Evolutionary conservation across 2,113 vertebrate species (phyloP).

Genomic region (Sprattus sprattus): DNA sequence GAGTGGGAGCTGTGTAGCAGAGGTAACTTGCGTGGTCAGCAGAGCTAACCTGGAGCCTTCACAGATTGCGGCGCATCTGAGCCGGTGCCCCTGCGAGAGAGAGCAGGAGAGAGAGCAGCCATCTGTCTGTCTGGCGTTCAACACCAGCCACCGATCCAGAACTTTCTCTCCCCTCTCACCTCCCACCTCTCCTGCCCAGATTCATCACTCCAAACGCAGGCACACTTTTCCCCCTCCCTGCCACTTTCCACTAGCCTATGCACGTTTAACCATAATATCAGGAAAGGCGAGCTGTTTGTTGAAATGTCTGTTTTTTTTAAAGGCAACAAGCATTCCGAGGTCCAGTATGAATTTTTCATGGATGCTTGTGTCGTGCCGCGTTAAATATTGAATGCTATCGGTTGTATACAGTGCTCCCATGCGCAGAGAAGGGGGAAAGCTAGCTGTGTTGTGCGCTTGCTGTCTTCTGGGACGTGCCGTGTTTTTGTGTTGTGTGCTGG

Average conservation of each 20-base stretch:
- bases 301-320: slow-evolving; percentile 8
- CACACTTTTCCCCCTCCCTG: background rate
- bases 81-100: background rate
- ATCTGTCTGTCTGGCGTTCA: slow-evolving; percentile 56
- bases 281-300: background rate
- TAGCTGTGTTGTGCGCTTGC: background rate
- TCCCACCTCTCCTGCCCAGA: slow-evolving; percentile 29
- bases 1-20: background rate
- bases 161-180: slow-evolving; percentile 17
- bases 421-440: background rate
- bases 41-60: slow-evolving; percentile 10
- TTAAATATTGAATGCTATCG: slow-evolving; percentile 17
- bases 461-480: background rate
- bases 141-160: slow-evolving; percentile 45
- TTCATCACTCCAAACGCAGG: slow-evolving; percentile 1
- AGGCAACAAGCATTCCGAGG: background rate
- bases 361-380: background rate
- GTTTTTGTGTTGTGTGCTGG: background rate
- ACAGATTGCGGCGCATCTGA: slow-evolving; percentile 6
- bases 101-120: slow-evolving; percentile 28
- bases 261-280: background rate
- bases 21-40: slow-evolving; percentile 16
- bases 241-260: background rate
- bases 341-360: slow-evolving; percentile 14
- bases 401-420: background rate